These are phyloP conservation scores for Notospermus geniculatus DNA, from an alignment of 1,140 invertebrate species.

Conservation along the genomic window DNA sequence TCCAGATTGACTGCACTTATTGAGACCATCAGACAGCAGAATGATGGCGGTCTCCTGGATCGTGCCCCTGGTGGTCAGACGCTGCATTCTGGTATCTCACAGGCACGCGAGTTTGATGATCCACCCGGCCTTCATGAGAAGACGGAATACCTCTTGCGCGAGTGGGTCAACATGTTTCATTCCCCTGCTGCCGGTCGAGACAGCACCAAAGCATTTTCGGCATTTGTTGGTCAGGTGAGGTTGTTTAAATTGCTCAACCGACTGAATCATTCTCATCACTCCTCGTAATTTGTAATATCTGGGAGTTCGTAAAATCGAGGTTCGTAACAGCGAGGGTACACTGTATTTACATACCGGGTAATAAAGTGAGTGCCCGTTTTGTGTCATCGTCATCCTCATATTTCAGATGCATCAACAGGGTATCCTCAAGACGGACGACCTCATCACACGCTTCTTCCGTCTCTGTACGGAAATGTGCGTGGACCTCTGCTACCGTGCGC, in stretches of 20 bases:
- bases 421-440: conserved; percentile 94
- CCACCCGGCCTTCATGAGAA: conserved; percentile 92
- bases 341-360: too few relatives aligned
- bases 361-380: too few relatives aligned
- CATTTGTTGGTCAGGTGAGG: conserved; percentile 78
- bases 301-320: too few relatives aligned
- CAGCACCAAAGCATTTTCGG: conserved; percentile 87
- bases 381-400: too few relatives aligned
- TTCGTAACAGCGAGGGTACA: too few relatives aligned
- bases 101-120: conserved; percentile 88
- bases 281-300: neutral
- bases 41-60: conserved; percentile 30
- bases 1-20: conserved; percentile 51
- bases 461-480: conserved; percentile 96
- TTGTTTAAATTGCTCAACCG: too few relatives aligned
- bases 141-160: conserved; percentile 87
- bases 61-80: conserved; percentile 33
- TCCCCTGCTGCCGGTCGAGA: conserved; percentile 76
- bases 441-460: conserved; percentile 95
- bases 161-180: conserved; percentile 93
- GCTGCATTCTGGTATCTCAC: conserved; percentile 84
- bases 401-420: conserved; percentile 92
- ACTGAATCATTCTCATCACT: neutral
- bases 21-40: conserved; percentile 41
- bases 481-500: conserved; percentile 83